phyloP scores from a whole-genome alignment of 2,888 invertebrate species.

The Pediacus dermestoides region DNA sequence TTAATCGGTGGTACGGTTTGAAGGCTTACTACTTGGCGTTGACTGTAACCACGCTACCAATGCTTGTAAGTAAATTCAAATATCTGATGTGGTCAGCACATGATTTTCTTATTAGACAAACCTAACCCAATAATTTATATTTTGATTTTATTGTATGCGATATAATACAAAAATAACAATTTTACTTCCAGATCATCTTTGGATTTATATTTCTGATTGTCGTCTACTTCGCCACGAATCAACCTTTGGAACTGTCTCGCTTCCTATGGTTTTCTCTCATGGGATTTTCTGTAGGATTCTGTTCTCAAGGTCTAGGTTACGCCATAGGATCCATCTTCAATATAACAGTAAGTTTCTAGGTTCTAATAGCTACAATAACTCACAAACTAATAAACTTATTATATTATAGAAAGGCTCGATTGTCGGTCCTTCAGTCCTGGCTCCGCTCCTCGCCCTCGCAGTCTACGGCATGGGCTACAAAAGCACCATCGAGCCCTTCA shows the following conservation, averaged over 20 bases:
- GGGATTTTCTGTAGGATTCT: conserved; percentile 59
- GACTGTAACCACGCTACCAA: conserved; percentile 55
- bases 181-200: conserved; percentile 50
- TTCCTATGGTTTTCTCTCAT: conserved; percentile 58
- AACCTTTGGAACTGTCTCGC: conserved; percentile 63
- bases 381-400: conserved; percentile 8
- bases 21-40: conserved; percentile 61
- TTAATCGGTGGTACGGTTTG: conserved; percentile 65
- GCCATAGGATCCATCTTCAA: conserved; percentile 62
- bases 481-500: conserved; percentile 52
- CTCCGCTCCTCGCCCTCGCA: conserved; percentile 57
- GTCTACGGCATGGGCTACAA: conserved; percentile 65
- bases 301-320: conserved; percentile 72
- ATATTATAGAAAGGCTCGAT: conserved; percentile 60
- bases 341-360: conserved; percentile 52
- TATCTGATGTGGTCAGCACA: background rate
- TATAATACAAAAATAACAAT: too few relatives aligned
- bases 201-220: conserved; percentile 51
- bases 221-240: conserved; percentile 60
- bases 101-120: background rate
- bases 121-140: background rate
- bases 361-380: conserved; percentile 5
- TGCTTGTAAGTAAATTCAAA: conserved; percentile 52
- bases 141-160: background rate
- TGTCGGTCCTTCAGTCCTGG: conserved; percentile 55